Evolutionary conservation across 2,113 vertebrate genomes (phyloP), one percentile per base, ranked within the genome.

Genomic region (Gambusia affinis): DNA sequence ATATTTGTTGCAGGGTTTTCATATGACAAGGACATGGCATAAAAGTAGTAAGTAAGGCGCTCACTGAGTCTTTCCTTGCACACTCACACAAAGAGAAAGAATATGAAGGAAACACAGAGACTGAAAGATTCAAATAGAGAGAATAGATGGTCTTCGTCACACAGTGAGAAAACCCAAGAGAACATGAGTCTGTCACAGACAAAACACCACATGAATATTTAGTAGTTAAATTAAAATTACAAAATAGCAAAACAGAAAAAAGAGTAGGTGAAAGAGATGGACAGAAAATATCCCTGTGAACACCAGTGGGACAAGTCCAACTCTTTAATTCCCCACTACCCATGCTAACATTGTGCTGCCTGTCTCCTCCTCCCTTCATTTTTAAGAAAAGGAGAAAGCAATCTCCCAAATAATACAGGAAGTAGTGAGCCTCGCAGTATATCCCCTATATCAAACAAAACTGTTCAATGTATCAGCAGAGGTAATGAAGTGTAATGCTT

Each of bases 161-260:
- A 90, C 81, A 70, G 78, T 22, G 37, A 85, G 86, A 90, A 92
- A 92, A 81, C 90, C 91, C 87, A 76, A 74, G 91, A 93, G 91
- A 94, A 87, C 84, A 83, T 80, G 79, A 88, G 76, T 85, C 92
- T 93, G 92, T 93, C 92, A 92, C 54, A 73, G 93, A 92, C 92
- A 92, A 93, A 92, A 92, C 87, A 84, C 80, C 73, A 79, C 91
- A 92, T 94, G 92, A 93, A 95, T 95, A 95, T 94, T 92, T 92
- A 94, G 89, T 87, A 92, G 85, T 35, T 82, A 86, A 91, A 94
- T 94, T 94, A 90, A 92, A 94, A 93, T 92, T 72, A 93, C 92
- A 87, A 92, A 93, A 93, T 89, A 91, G 92, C 85, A 89, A 75
- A 68, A 73, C 22, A 73, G 73, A 91, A 74, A 79, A 79, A 68